phyloP scores from a whole-genome alignment of 2,797 vertebrate genomes.

The Pogonophryne albipinna region DNA sequence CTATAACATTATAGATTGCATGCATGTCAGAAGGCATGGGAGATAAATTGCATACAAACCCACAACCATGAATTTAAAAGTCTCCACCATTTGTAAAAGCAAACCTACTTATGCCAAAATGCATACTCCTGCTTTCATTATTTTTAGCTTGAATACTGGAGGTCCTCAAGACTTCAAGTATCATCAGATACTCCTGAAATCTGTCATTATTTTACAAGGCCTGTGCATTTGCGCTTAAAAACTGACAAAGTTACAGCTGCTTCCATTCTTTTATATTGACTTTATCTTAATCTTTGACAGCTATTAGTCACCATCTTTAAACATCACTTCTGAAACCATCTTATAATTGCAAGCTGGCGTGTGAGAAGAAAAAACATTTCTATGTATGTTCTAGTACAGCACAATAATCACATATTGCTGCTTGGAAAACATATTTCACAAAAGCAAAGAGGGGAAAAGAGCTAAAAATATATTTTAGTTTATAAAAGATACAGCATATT shows the following conservation, averaged over 20 bases:
- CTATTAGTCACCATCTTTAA: conserved; percentile 20
- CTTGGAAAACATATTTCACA: not conserved
- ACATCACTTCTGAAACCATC: conserved; percentile 36
- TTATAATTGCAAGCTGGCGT: conserved; percentile 32
- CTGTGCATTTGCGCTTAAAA: conserved; percentile 40
- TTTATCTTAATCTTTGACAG: too few species aligned
- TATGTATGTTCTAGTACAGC: conserved; percentile 7
- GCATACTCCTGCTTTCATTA: not conserved
- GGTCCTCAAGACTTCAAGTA: conserved; percentile 38
- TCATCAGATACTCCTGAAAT: conserved; percentile 18
- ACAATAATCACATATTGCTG: conserved; percentile 24
- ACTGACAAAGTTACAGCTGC: conserved; percentile 50
- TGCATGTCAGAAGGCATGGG: not conserved
- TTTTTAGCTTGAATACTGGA: conserved; percentile 6
- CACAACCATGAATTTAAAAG: not conserved
- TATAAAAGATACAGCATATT: conserved; percentile 44
- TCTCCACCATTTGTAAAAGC: not conserved
- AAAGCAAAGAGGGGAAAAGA: not conserved
- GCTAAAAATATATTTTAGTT: conserved; percentile 44
- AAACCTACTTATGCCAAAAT: not conserved
- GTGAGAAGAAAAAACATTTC: conserved; percentile 21
- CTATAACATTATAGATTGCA: not conserved
- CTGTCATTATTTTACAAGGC: conserved; percentile 29
- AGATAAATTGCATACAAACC: not conserved
- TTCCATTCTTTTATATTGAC: conserved; percentile 28